phyloP scores from a whole-genome alignment of 2,113 vertebrate species.

The Bos indicus region DNA sequence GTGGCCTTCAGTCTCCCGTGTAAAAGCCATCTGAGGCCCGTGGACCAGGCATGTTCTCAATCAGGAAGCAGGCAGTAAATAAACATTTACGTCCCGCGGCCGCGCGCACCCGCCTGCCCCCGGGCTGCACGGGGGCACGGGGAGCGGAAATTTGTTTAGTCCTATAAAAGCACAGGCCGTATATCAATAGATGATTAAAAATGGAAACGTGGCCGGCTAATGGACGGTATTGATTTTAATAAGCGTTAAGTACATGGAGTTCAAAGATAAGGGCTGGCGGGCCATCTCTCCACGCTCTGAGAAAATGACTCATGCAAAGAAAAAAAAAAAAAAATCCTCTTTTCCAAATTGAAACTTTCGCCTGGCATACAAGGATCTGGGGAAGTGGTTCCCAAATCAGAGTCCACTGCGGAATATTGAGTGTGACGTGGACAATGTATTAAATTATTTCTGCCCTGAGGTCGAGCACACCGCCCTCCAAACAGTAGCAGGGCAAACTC shows the following conservation, averaged over 20 bases:
- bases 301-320: neutral
- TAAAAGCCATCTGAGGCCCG: conserved; percentile 84
- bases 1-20: conserved; percentile 82
- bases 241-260: conserved; percentile 81
- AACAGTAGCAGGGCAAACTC: fast-evolving
- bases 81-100: conserved; percentile 84
- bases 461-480: fast-evolving
- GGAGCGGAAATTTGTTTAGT: conserved; percentile 89
- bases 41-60: conserved; percentile 86
- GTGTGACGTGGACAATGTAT: fast-evolving
- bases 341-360: neutral
- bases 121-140: conserved; percentile 80
- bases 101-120: conserved; percentile 82
- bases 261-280: conserved; percentile 79
- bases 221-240: conserved; percentile 89
- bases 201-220: conserved; percentile 83
- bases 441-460: neutral
- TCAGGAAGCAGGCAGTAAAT: conserved; percentile 89
- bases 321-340: neutral
- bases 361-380: fast-evolving
- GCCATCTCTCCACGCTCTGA: conserved; percentile 62
- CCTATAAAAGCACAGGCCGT: conserved; percentile 84
- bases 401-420: fast-evolving
- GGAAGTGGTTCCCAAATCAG: neutral
- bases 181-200: conserved; percentile 89